Base-by-base conservation (phyloP, 2,113 vertebrate genomes). In the Pelobates fuscus region DNA sequence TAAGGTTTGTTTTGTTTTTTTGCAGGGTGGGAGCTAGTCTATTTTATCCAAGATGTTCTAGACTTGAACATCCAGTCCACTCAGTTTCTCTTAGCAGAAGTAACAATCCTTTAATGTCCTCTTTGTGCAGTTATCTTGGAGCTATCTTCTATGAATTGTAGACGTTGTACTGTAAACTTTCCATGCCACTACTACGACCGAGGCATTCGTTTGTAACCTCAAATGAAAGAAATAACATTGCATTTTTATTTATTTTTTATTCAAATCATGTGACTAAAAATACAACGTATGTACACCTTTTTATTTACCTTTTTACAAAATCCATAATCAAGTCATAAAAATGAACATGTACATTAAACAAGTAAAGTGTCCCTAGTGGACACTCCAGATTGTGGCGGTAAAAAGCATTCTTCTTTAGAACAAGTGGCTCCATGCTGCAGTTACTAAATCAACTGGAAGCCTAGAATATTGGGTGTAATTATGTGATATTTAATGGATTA, bases 141-240 rank as follows among this genome's bases (percentile, higher is more conserved):
- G 41, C 55, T 60, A 60, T 52, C 64, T 27, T 67, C 65, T 27
- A 68, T 77, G 43, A 25, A 52, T 61, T 76, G 55, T 52, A 49
- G 25, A 30, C 64, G 44, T 76, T 58, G 54, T 68, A 68, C 65
- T 77, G 73, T 77, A 77, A 44, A 52, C 10, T 60, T n/a, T 41
- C 29, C 27, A 61, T 52, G 52, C 54, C 41, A 61, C 73, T 77
- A 77, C 44, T 72, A 44, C 18, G 30, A 49, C 49, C 43, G 8
- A 18, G 17, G 7, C 27, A 41, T 49, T 52, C 32, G 18, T 18
- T 62, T 17, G 62, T 61, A 43, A 49, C 8, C 24, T 17, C 17
- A 11, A 24, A 32, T 37, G 43, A 58, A 63, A 72, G 46, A 71
- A 26, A 25, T 71, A 43, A 14, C 18, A 41, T 29, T 18, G 58